Evolutionary conservation across 35 echinoderm and acorn worm genomes (phyloP).

Genomic region (Lytechinus variegatus): DNA sequence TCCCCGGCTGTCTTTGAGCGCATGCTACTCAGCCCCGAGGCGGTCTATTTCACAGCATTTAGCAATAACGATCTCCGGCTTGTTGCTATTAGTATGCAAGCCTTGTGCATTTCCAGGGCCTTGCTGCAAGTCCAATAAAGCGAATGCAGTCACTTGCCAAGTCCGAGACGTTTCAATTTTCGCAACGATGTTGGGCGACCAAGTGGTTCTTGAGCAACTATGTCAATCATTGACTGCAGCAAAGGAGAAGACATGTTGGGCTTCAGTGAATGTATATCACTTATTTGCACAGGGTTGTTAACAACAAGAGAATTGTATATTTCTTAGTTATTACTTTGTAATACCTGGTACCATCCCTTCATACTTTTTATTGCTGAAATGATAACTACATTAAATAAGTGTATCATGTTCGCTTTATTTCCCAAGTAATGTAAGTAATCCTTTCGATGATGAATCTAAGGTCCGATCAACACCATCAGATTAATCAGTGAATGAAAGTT

Average conservation of each 20-base stretch:
- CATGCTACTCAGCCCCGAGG: neutral
- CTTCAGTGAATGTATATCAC: neutral
- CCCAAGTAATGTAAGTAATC: neutral
- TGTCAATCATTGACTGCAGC: neutral
- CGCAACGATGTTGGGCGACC: neutral
- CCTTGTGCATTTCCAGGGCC: neutral
- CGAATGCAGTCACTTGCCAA: neutral
- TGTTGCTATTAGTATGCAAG: neutral
- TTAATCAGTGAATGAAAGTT: neutral
- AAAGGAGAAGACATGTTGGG: neutral
- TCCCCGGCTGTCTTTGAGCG: neutral
- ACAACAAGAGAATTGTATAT: neutral
- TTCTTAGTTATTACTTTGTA: neutral
- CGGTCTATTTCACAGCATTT: slow-evolving; percentile 18
- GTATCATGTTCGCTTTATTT: neutral
- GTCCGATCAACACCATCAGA: neutral
- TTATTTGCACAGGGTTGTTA: neutral
- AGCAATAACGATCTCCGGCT: slow-evolving; percentile 8
- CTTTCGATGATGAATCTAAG: neutral
- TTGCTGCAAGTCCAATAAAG: neutral
- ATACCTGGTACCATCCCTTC: neutral
- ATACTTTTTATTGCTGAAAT: neutral
- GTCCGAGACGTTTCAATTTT: slow-evolving; percentile 1
- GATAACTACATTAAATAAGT: neutral
- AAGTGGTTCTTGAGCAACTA: neutral